Base-by-base conservation (phyloP, 1,140 invertebrate species). In the Lepidurus arcticus region DNA sequence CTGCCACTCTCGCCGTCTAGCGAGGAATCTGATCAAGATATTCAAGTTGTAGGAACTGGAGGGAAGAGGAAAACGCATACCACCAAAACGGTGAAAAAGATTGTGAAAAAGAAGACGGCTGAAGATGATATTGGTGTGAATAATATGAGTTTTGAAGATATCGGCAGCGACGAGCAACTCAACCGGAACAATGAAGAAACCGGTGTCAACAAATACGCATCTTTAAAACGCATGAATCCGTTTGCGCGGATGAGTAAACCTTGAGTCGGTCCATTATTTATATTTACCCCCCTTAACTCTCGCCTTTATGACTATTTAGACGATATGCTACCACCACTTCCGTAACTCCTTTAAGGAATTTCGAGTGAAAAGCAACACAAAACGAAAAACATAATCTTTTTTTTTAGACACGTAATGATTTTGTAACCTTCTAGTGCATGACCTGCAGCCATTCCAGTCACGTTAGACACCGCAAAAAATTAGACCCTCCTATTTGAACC, bases 121-220 rank as follows among this genome's bases (percentile, higher is more conserved):
- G 77, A 78, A 42, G 80, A 81, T 9, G 80, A 80, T n/a, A 82
- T 79, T 3, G 91, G 91, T 5, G 92, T 93, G 80, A 91, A 89
- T 80, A 93, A 93, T 81, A 90, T 92, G 90, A 92, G 91, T 81
- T 93, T 93, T 81, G 91, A 92, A 83, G 91, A 93, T 83, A 91
- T 91, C 81, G 89, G 90, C 1, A 90, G 90, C 26, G 91, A 92
- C 80, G 90, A 92, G 77, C 86, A 86, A 44, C 83, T 85, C 21
- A 85, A 87, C 44, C 83, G 82, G 42, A 82, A 82, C 53, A 74
- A 81, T 24, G 81, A 86, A 5, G 82, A 85, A 26, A 89, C 90
- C 79, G 86, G 87, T 1, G 90, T 90, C 65, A 89, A 89, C 81
- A 88, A 88, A 79, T 89, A 88, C 78, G 88, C 88, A 5, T 90